Conservation (phyloP, 2,888 invertebrate species). For the Petrolisthes cinctipes region DNA sequence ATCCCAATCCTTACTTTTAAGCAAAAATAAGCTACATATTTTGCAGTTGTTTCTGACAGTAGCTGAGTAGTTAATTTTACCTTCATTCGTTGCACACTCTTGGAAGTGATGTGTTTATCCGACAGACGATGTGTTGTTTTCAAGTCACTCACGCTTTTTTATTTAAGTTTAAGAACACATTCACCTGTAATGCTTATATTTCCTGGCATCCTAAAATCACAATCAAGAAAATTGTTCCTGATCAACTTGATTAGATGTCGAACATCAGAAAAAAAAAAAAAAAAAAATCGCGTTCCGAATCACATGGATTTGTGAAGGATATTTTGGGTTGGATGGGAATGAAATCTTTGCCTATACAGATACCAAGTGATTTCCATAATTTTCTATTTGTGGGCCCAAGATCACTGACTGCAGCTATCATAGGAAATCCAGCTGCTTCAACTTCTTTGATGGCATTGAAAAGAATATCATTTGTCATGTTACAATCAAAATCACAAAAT, state of each 20-base stretch:
- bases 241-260: conserved; percentile 18
- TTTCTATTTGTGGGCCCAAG: conserved; percentile 59
- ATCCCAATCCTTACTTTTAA: conserved; percentile 1
- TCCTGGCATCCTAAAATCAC: background rate
- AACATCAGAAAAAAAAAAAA: background rate
- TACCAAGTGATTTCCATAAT: background rate
- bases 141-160: background rate
- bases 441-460: conserved; percentile 61
- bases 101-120: conserved; percentile 1
- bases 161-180: background rate
- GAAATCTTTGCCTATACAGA: background rate
- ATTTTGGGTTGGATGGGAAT: background rate
- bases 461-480: conserved; percentile 65
- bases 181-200: background rate
- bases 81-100: background rate
- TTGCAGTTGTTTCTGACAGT: conserved; percentile 11
- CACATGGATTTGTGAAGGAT: conserved; percentile 13
- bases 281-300: background rate
- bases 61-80: conserved; percentile 8
- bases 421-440: conserved; percentile 66
- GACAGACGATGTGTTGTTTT: conserved; percentile 8
- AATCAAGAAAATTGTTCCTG: conserved; percentile 11
- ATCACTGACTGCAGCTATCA: conserved; percentile 67
- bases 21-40: conserved; percentile 10
- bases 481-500: conserved; percentile 67